Evolutionary conservation across 2,797 vertebrate genomes (phyloP), one percentile per base, ranked within the genome.

Genomic region (Naso thynnoides): DNA sequence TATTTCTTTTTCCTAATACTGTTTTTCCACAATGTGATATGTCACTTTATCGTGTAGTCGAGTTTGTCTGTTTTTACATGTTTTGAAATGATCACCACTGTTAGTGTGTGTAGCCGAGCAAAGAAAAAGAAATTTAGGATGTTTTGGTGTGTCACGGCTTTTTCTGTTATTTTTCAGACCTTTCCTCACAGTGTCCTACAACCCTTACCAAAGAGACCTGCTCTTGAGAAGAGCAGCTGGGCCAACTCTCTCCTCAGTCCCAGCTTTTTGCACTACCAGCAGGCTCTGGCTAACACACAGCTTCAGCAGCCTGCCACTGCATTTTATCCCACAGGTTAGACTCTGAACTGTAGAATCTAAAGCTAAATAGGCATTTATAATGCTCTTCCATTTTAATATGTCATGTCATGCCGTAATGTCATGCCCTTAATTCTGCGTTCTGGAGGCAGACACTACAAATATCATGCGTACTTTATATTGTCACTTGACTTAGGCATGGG

Each of bases 181-280:
- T 98, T 97, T 86, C 97, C 97, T 80, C 96, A 96, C 56, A 95
- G 95, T 83, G 76, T 97, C 88, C 94, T 98, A 88, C 97, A 97
- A 60, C 95, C 96, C 75, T 94, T 98, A 96, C 97, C 97, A 98
- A 99, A 99, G 97, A 98, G 97, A 95, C 95, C 90, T 94, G 96
- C 96, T 87, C 95, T 98, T 89, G 97, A 99, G 93, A 99, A 98
- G 93, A 96, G 93, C 93, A 96, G 95, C 86, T 96, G 96, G 82
- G 91, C 96, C 94, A 94, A 92, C 91, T 92, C 96, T 45, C 93
- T 98, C 83, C 95, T 98, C 92, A 96, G 92, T 83, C 97, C 96
- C 89, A 96, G 95, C 91, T 95, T 98, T 91, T 94, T 98, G 95
- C 97, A 98, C 94, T 98, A 98, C 92, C 97, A 99, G 88, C 97